phyloP scores from a whole-genome alignment of 1,140 invertebrate species.

The Saccostrea glomerata region DNA sequence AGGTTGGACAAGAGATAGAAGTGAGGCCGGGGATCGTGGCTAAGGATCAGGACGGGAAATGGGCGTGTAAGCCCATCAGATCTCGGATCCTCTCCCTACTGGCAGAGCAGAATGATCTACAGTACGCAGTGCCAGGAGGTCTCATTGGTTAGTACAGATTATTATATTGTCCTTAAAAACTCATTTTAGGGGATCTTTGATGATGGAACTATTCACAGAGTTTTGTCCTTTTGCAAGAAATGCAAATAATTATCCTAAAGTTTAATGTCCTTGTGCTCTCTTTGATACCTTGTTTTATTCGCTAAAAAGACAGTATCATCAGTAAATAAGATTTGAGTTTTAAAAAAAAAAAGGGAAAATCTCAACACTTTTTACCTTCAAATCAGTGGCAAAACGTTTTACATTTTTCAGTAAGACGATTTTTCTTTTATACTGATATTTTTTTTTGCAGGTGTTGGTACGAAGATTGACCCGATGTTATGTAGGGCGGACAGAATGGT shows the following conservation, averaged over 20 bases:
- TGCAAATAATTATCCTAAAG: too few species aligned
- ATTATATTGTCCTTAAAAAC: neutral
- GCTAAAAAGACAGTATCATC: too few species aligned
- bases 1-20: constrained; percentile 86
- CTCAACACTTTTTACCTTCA: too few species aligned
- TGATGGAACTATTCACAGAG: neutral
- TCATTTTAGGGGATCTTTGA: neutral
- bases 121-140: constrained; percentile 99
- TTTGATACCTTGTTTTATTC: too few species aligned
- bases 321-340: too few species aligned
- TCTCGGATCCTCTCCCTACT: constrained; percentile 98
- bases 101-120: constrained; percentile 98
- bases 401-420: too few species aligned
- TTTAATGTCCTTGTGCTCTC: too few species aligned
- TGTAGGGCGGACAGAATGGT: constrained; percentile 98
- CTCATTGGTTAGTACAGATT: constrained; percentile 86
- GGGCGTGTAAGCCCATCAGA: constrained; percentile 97
- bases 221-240: neutral
- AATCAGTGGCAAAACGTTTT: too few species aligned
- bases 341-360: too few species aligned
- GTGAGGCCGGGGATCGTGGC: constrained; percentile 96
- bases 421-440: neutral
- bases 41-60: constrained; percentile 96
- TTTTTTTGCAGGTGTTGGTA: constrained; percentile 90
- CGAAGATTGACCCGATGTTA: constrained; percentile 98